phyloP scores from a whole-genome alignment of 2,888 invertebrate genomes.

The Dugesia japonica region DNA sequence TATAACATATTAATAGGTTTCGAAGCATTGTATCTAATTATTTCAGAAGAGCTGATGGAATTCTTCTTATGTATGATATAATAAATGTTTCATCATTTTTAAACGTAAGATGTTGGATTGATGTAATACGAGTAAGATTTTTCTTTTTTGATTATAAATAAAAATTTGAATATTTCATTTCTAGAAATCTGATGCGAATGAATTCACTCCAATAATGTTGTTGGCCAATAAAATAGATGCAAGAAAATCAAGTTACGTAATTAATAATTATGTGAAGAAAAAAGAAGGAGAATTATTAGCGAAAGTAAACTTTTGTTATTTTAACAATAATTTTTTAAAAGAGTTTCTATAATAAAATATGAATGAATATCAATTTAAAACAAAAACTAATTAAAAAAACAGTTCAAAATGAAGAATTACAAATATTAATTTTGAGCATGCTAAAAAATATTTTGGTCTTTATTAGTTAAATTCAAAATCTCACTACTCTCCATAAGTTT shows the following conservation, averaged over 20 bases:
- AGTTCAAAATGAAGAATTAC: too few relatives aligned
- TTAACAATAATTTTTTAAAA: too few relatives aligned
- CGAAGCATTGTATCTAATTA: constrained; percentile 55
- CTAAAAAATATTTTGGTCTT: too few relatives aligned
- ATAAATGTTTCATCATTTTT: constrained; percentile 53
- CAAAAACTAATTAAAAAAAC: too few relatives aligned
- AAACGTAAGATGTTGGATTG: constrained; percentile 54
- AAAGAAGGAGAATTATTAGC: not conserved
- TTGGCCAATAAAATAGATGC: not conserved
- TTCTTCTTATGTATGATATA: constrained; percentile 54
- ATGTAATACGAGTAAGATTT: constrained; percentile 50
- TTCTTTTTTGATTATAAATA: too few relatives aligned
- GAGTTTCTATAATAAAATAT: too few relatives aligned
- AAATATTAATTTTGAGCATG: too few relatives aligned
- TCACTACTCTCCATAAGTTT: too few relatives aligned
- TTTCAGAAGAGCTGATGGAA: constrained; percentile 55
- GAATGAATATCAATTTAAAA: too few relatives aligned
- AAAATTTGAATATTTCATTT: too few relatives aligned
- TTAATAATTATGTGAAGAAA: not conserved
- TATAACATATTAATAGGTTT: constrained; percentile 44
- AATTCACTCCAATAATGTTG: not conserved
- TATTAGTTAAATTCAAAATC: too few relatives aligned
- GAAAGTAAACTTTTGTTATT: not conserved
- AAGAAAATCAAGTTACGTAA: not conserved
- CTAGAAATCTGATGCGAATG: not conserved